Conservation (phyloP, 2,113 vertebrate species). For the Sapayoa aenigma region DNA sequence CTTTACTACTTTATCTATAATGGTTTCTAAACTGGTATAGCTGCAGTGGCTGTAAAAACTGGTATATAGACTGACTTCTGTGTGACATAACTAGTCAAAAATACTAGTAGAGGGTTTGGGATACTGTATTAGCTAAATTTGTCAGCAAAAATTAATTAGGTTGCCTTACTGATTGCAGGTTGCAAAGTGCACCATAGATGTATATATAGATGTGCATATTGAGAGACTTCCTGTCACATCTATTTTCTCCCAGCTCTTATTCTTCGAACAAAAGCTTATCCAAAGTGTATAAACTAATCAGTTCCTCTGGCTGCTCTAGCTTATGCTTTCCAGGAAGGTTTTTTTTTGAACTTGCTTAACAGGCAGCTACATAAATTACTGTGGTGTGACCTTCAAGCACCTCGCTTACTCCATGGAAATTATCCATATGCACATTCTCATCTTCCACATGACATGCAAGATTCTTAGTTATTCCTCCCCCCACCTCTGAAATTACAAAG, state of each 20-base stretch:
- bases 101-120: neutral
- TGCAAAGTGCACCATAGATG: neutral
- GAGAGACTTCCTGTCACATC: neutral
- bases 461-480: neutral
- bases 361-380: conserved; percentile 34
- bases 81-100: neutral
- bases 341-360: neutral
- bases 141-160: neutral
- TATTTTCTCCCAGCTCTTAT: neutral
- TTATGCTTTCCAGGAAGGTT: neutral
- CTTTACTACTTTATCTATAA: neutral
- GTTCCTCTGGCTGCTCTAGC: neutral
- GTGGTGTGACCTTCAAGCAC: conserved; percentile 28
- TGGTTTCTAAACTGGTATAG: neutral
- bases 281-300: neutral
- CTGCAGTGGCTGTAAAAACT: neutral
- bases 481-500: neutral
- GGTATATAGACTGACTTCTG: neutral
- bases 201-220: neutral
- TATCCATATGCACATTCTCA: neutral
- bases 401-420: conserved; percentile 26
- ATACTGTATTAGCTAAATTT: neutral
- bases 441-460: neutral
- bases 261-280: neutral
- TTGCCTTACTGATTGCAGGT: neutral